A percentile compares a stretch with the other conserved stretches of the same genome.
Conservation (phyloP, 2,888 invertebrate species). For the Lamproptera curius region DNA sequence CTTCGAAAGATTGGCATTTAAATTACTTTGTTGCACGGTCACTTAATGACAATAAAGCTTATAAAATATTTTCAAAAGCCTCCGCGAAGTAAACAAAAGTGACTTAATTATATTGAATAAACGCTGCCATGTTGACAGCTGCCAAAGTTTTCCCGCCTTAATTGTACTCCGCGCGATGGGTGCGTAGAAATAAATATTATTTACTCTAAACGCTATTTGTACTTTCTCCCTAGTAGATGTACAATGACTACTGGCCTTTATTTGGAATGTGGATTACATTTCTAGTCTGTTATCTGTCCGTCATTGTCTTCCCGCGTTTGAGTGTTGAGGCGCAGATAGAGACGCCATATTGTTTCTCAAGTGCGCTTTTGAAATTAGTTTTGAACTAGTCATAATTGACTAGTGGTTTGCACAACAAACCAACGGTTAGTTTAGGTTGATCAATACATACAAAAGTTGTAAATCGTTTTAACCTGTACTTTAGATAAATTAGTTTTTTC, state of each 20-base stretch:
- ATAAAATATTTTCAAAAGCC: neutral
- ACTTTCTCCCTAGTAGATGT: constrained; percentile 43
- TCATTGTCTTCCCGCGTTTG: constrained; percentile 39
- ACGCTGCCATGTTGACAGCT: neutral
- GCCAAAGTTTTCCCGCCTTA: neutral
- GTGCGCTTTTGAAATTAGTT: constrained; percentile 44
- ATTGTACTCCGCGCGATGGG: neutral
- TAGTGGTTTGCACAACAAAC: constrained; percentile 19
- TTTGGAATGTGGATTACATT: constrained; percentile 44
- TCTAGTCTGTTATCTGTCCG: constrained; percentile 42
- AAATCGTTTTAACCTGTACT: no score
- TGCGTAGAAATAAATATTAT: constrained; percentile 13
- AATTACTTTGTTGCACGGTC: neutral
- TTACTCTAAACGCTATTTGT: constrained; percentile 40
- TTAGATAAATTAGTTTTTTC: no score
- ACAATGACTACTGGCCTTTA: constrained; percentile 44
- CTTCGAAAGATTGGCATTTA: neutral
- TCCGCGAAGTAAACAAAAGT: neutral
- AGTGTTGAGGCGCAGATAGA: constrained; percentile 37
- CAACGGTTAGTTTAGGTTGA: no score
- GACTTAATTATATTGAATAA: neutral
- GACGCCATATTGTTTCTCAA: constrained; percentile 37
- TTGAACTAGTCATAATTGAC: constrained; percentile 29
- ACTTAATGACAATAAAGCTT: neutral
- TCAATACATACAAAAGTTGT: no score